phyloP scores from a whole-genome alignment of 2,797 vertebrate genomes.

The Microchirus variegatus region DNA sequence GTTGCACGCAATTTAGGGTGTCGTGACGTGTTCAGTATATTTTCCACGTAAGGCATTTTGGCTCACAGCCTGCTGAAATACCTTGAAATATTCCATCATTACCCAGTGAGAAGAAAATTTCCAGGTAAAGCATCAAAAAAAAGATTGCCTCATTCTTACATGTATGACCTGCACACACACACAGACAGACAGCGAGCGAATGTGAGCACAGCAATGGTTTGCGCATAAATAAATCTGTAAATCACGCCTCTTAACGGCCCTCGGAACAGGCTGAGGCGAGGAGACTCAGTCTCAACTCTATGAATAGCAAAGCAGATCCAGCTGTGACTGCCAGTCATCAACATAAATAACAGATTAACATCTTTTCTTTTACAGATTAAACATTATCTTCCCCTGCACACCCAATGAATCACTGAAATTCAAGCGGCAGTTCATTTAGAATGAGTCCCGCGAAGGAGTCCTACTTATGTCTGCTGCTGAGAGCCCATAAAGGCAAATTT shows the following conservation, averaged over 20 bases:
- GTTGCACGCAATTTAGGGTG: neutral
- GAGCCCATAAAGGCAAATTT: constrained; percentile 45
- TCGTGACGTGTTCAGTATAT: neutral
- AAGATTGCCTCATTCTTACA: constrained; percentile 41
- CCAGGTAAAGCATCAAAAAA: constrained; percentile 13
- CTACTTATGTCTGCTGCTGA: constrained; percentile 23
- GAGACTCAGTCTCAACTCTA: constrained; percentile 43
- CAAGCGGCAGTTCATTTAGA: constrained; percentile 33
- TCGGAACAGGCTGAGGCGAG: constrained; percentile 33
- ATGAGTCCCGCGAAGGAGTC: constrained; percentile 10
- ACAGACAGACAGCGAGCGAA: neutral
- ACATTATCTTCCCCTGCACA: constrained; percentile 55
- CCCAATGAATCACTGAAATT: constrained; percentile 48
- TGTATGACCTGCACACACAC: neutral
- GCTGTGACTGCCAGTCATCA: constrained; percentile 62
- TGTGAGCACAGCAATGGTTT: constrained; percentile 21
- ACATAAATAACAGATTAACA: constrained; percentile 73
- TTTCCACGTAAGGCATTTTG: neutral
- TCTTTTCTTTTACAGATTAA: constrained; percentile 70
- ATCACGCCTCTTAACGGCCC: constrained; percentile 52
- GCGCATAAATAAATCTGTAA: constrained; percentile 55
- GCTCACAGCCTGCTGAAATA: constrained; percentile 21
- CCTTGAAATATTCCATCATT: constrained; percentile 37
- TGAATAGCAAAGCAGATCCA: constrained; percentile 75
- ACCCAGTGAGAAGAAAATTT: constrained; percentile 6